A percentile compares a stretch with the other conserved stretches of the same genome.
Evolutionary conservation across 2,113 vertebrate species (phyloP).

Genomic region (Leptodactylus fuscus): DNA sequence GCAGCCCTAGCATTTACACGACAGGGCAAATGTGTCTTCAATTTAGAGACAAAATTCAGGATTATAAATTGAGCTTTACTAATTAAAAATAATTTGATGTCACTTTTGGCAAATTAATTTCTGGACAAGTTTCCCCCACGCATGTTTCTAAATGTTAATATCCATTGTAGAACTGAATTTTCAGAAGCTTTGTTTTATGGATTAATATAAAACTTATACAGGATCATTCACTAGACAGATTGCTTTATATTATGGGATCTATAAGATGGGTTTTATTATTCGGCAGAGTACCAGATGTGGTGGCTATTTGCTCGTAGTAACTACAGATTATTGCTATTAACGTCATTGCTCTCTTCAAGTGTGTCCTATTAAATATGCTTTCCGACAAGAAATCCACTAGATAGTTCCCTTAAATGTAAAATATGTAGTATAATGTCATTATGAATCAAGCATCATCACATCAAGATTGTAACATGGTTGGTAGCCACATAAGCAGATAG

Average conservation of each 20-base stretch:
- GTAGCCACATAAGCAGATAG: not conserved
- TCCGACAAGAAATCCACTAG: too few species aligned
- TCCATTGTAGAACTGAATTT: not conserved
- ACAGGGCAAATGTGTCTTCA: conserved; percentile 31
- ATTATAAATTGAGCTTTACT: conserved; percentile 51
- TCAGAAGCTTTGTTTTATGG: not conserved
- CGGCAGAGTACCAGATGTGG: too few species aligned
- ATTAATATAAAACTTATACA: not conserved
- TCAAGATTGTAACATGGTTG: not conserved
- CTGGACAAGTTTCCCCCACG: not conserved
- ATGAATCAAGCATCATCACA: not conserved
- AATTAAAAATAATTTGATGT: conserved; percentile 55
- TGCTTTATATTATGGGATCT: not conserved
- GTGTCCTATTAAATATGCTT: too few species aligned
- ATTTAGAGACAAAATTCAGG: conserved; percentile 32
- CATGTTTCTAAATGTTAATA: conserved; percentile 13
- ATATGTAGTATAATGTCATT: not conserved
- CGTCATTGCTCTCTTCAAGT: not conserved
- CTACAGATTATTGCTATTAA: not conserved
- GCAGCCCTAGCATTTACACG: conserved; percentile 36
- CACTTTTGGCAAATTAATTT: conserved; percentile 53
- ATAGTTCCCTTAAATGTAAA: not conserved
- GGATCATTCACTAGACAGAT: not conserved
- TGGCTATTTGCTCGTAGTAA: too few species aligned
- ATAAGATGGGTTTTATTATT: not conserved